phyloP scores from a whole-genome alignment of 2,113 vertebrate species.

The Bostrychus sinensis region DNA sequence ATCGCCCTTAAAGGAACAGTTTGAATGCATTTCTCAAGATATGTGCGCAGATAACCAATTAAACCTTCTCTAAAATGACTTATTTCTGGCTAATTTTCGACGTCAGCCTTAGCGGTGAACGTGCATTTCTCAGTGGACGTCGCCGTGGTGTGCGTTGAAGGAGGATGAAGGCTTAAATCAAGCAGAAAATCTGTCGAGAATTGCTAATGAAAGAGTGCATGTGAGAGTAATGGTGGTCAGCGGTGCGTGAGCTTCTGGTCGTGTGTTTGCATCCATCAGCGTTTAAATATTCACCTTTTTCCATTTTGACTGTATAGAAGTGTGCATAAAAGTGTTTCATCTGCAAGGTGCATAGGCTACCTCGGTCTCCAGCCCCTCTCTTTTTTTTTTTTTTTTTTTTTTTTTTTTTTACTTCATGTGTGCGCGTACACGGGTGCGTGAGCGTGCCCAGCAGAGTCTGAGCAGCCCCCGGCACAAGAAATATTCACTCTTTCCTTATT shows the following conservation, averaged over 20 bases:
- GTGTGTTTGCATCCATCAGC: background rate
- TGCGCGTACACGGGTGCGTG: slow-evolving; percentile 14
- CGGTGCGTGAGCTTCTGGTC: slow-evolving; percentile 12
- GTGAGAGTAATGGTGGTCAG: slow-evolving; percentile 13
- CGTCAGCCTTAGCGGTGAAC: slow-evolving; percentile 1
- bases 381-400: background rate
- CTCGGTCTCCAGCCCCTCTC: background rate
- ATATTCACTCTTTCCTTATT: slow-evolving; percentile 24
- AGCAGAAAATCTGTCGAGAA: slow-evolving; percentile 44
- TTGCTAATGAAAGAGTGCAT: slow-evolving; percentile 23
- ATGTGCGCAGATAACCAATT: background rate
- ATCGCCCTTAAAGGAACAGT: background rate
- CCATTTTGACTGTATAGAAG: slow-evolving; percentile 3
- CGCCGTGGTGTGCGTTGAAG: slow-evolving; percentile 9
- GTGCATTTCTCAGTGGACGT: slow-evolving; percentile 36
- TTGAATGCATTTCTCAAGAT: background rate
- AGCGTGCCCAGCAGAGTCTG: background rate
- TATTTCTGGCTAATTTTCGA: slow-evolving; percentile 1
- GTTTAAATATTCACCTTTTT: slow-evolving; percentile 14
- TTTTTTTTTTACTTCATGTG: slow-evolving; percentile 10
- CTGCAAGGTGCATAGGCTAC: slow-evolving; percentile 2
- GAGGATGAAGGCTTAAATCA: slow-evolving; percentile 24
- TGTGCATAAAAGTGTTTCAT: slow-evolving; percentile 9
- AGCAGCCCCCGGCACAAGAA: slow-evolving; percentile 9
- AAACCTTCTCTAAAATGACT: background rate